phyloP scores from a whole-genome alignment of 2,113 vertebrate species.

The Capreolus pygargus region DNA sequence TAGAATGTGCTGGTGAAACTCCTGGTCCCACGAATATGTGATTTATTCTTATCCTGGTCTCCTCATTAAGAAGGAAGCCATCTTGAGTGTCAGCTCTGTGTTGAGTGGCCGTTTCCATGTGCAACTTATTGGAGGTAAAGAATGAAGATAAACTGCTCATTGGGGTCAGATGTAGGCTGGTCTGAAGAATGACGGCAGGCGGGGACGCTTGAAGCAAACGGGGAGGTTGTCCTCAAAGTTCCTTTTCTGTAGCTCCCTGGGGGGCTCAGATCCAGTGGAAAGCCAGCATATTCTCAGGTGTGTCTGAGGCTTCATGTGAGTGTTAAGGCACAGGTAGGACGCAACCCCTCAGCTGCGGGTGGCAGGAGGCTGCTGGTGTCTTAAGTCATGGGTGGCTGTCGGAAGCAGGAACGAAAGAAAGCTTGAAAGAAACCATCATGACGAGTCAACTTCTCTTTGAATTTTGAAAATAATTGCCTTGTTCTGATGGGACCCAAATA shows the following conservation, averaged over 20 bases:
- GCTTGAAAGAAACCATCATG: neutral
- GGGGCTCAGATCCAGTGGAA: no score
- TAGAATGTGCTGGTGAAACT: neutral
- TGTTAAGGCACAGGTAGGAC: neutral
- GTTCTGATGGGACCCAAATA: neutral
- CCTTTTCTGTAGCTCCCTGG: no score
- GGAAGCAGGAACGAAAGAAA: neutral
- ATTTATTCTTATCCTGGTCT: neutral
- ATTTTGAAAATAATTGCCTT: neutral
- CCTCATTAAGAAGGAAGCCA: neutral
- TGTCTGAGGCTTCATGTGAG: neutral
- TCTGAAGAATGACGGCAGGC: neutral
- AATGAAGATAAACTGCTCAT: rapidly evolving
- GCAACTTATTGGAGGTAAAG: neutral
- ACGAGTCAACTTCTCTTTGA: neutral
- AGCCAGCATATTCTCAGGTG: neutral
- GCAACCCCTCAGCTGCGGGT: neutral
- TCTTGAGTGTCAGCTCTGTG: neutral
- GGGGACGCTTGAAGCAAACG: neutral
- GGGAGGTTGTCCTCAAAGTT: neutral
- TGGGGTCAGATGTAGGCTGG: neutral
- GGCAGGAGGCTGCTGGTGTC: neutral
- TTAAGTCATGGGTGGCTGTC: neutral
- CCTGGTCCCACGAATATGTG: neutral
- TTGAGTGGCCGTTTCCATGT: neutral